These are phyloP conservation scores for Drosophila kanapiae DNA, from an alignment of 1,140 invertebrate genomes.

Conservation along the genomic window DNA sequence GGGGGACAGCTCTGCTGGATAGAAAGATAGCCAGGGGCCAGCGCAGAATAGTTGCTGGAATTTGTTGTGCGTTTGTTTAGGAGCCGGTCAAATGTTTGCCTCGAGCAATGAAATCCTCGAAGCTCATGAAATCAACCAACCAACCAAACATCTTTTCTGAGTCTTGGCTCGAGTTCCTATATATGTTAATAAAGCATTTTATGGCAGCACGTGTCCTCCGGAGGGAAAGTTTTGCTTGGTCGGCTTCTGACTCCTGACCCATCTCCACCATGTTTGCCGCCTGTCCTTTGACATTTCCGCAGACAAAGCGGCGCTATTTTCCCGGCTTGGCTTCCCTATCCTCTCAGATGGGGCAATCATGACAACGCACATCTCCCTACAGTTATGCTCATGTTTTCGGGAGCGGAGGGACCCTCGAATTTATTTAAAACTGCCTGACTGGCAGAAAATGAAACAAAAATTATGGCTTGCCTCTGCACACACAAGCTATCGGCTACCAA, in stretches of 20 bases:
- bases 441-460: constrained; percentile 41
- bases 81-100: constrained; percentile 61
- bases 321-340: constrained; percentile 32
- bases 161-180: constrained; percentile 14
- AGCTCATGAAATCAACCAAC: constrained; percentile 34
- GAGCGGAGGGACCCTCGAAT: constrained; percentile 28
- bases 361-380: neutral
- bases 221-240: constrained; percentile 29
- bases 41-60: constrained; percentile 32
- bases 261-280: constrained; percentile 4
- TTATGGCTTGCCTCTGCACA: constrained; percentile 24
- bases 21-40: constrained; percentile 27
- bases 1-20: constrained; percentile 5
- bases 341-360: constrained; percentile 34
- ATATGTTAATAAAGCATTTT: constrained; percentile 78
- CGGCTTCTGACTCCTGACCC: constrained; percentile 26
- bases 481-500: neutral
- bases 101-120: constrained; percentile 38
- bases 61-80: constrained; percentile 59
- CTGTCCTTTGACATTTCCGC: constrained; percentile 57
- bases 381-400: constrained; percentile 4
- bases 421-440: constrained; percentile 61
- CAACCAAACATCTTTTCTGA: neutral
- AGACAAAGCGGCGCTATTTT: constrained; percentile 68
- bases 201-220: constrained; percentile 60